These are phyloP conservation scores for Sisyra terminalis DNA, from an alignment of 2,888 invertebrate genomes.

Conservation along the genomic window DNA sequence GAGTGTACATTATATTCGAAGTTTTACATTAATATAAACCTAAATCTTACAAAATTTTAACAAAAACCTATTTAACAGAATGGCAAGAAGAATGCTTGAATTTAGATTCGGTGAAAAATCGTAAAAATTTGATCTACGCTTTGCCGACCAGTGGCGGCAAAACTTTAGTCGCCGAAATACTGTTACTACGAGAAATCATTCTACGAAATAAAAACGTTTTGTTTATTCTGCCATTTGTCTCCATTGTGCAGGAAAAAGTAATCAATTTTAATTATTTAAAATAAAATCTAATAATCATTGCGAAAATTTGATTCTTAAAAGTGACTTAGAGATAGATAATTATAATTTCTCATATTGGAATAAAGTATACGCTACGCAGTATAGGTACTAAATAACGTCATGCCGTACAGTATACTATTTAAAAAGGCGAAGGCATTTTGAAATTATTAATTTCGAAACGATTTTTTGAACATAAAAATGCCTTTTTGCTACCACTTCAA, in stretches of 20 bases:
- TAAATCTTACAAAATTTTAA: no score
- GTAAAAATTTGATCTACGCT: conserved; percentile 77
- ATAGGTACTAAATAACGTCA: not conserved
- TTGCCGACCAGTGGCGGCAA: conserved; percentile 95
- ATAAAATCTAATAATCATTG: conserved; percentile 7
- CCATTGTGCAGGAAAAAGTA: conserved; percentile 95
- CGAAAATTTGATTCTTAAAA: no score
- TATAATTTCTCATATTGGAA: conserved; percentile 5
- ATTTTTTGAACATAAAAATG: no score
- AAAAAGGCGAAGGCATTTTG: no score
- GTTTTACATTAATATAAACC: no score
- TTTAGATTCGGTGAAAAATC: conserved; percentile 50
- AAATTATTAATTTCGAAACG: no score
- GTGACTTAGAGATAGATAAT: no score
- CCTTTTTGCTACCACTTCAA: no score
- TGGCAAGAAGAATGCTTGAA: conserved; percentile 91
- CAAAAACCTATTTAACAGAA: conserved; percentile 34
- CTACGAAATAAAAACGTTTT: conserved; percentile 67
- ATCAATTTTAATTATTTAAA: not conserved
- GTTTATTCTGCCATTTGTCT: conserved; percentile 86
- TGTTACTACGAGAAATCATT: conserved; percentile 75
- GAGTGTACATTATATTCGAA: no score
- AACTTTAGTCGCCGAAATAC: conserved; percentile 89
- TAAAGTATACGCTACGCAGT: not conserved
- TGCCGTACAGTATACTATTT: conserved; percentile 6